These are phyloP conservation scores for Simalia tracyae DNA, from an alignment of 2,797 vertebrate species.

Conservation along the genomic window DNA sequence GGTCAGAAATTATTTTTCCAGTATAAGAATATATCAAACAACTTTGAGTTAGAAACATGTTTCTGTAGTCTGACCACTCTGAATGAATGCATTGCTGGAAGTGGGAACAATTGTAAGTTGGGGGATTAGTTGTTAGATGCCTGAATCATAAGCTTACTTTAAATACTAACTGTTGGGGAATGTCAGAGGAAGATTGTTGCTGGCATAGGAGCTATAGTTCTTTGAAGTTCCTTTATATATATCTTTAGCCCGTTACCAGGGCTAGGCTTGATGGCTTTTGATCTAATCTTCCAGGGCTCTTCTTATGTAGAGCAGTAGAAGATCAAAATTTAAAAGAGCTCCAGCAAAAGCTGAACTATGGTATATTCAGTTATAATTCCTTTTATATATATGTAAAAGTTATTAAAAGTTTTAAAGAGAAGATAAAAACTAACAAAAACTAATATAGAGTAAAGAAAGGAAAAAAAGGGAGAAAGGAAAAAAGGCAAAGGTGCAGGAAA, in stretches of 20 bases:
- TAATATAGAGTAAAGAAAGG: too few relatives aligned
- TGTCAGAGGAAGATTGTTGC: neutral
- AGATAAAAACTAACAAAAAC: too few relatives aligned
- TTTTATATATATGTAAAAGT: neutral
- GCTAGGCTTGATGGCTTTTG: neutral
- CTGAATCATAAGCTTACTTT: neutral
- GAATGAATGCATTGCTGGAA: neutral
- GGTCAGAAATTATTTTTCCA: neutral
- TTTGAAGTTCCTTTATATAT: neutral
- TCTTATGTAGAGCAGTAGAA: neutral
- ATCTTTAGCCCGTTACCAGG: neutral
- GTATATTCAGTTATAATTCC: neutral
- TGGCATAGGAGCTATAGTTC: neutral
- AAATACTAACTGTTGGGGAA: neutral
- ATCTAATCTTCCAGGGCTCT: neutral
- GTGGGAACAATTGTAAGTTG: neutral
- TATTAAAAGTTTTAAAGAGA: too few relatives aligned
- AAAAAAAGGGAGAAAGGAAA: too few relatives aligned
- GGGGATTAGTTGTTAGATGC: neutral
- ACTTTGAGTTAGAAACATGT: neutral
- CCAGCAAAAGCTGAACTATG: neutral
- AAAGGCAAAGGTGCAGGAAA: too few relatives aligned
- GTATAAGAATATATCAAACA: neutral
- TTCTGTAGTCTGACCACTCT: neutral
- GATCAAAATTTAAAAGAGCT: neutral